These are phyloP conservation scores for Gymnarchus niloticus DNA, from an alignment of 2,113 vertebrate species.

Conservation along the genomic window DNA sequence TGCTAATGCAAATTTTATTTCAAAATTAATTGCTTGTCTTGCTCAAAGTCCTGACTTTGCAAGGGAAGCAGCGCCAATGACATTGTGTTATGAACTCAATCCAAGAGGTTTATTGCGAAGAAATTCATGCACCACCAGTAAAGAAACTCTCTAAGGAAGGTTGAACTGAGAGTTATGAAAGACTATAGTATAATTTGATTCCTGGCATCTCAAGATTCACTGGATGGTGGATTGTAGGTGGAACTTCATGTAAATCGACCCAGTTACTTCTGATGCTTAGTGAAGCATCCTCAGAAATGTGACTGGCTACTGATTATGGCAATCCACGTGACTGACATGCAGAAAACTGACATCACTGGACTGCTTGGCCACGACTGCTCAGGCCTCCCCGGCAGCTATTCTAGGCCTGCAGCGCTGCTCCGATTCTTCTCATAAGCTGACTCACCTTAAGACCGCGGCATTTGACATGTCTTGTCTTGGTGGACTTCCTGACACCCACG, in stretches of 20 bases:
- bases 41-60: constrained; percentile 29
- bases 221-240: neutral
- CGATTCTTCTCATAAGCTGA: neutral
- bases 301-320: neutral
- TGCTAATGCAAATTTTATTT: constrained; percentile 33
- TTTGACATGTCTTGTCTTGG: neutral
- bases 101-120: constrained; percentile 28
- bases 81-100: constrained; percentile 22
- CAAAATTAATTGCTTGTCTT: constrained; percentile 25
- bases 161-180: neutral
- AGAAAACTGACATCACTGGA: neutral
- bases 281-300: neutral
- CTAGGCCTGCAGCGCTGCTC: neutral
- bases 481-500: neutral
- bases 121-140: constrained; percentile 25
- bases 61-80: constrained; percentile 19
- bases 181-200: neutral
- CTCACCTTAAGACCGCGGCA: neutral
- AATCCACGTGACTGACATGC: neutral
- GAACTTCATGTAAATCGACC: neutral
- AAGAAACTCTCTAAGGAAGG: neutral
- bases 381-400: neutral
- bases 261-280: neutral
- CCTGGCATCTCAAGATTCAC: neutral
- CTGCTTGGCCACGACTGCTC: neutral